Conservation (phyloP, 2,797 vertebrate species). For the Oceanodroma leucorhoa region DNA sequence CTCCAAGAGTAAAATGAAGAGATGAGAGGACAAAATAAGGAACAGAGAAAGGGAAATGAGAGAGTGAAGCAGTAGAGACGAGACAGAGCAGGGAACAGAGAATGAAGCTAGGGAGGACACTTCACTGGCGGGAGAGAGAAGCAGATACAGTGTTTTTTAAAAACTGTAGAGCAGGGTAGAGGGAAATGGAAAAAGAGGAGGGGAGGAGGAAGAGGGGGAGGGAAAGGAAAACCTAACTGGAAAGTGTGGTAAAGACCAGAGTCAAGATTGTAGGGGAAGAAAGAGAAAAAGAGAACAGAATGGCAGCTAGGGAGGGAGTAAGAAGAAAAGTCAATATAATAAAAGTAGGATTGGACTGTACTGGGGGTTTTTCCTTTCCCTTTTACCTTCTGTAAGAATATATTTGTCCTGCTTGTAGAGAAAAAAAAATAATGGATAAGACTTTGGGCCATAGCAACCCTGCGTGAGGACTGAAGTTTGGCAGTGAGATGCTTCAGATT, state of each 20-base stretch:
- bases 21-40: background rate
- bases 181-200: background rate
- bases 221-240: background rate
- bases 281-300: background rate
- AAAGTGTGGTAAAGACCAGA: background rate
- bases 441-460: background rate
- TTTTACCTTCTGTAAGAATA: background rate
- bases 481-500: background rate
- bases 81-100: background rate
- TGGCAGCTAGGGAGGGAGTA: background rate
- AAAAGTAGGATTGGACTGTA: background rate
- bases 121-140: background rate
- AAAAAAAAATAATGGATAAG: background rate
- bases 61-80: background rate
- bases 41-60: background rate
- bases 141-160: background rate
- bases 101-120: background rate
- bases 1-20: background rate
- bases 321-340: background rate
- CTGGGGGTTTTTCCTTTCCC: background rate
- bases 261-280: background rate
- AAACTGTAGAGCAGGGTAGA: background rate
- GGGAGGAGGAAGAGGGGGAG: background rate
- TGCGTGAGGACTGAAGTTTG: rapidly evolving
- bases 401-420: background rate